These are phyloP conservation scores for Reticulitermes speratus DNA, from an alignment of 1,140 invertebrate genomes.

Conservation along the genomic window DNA sequence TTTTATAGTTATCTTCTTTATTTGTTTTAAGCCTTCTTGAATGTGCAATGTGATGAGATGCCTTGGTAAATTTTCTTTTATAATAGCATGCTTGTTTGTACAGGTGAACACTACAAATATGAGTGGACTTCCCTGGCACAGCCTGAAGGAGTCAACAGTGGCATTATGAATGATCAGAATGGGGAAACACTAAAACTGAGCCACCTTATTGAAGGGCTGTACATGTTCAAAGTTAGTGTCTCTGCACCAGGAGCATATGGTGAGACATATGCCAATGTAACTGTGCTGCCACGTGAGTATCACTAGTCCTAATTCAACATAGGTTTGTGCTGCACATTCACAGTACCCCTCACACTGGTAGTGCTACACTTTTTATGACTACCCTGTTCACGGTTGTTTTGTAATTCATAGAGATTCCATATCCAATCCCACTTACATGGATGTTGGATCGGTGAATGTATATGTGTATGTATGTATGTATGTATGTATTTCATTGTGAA, in stretches of 20 bases:
- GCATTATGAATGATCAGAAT: slow-evolving; percentile 84
- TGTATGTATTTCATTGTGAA: no score
- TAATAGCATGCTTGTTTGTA: slow-evolving; percentile 27
- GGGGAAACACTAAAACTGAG: slow-evolving; percentile 72
- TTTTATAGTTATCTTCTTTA: not conserved
- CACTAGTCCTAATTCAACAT: not conserved
- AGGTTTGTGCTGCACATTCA: no score
- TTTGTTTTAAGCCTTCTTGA: no score
- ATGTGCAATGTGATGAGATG: no score
- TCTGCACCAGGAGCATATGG: slow-evolving; percentile 72
- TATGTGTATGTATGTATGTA: no score
- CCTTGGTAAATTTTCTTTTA: not conserved
- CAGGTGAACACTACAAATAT: slow-evolving; percentile 76
- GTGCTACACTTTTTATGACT: no score
- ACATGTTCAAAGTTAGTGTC: slow-evolving; percentile 85
- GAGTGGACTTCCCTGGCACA: slow-evolving; percentile 83
- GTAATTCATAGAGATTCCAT: no score
- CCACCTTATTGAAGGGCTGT: slow-evolving; percentile 80
- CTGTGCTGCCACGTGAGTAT: slow-evolving; percentile 76
- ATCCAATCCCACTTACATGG: no score
- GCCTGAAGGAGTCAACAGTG: slow-evolving; percentile 67
- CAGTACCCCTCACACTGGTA: no score
- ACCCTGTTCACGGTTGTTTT: no score
- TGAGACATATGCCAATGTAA: slow-evolving; percentile 85
- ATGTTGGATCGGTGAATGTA: no score